Base-by-base conservation (phyloP, 2,797 vertebrate genomes). In the Microctenopoma stevenorrisi region DNA sequence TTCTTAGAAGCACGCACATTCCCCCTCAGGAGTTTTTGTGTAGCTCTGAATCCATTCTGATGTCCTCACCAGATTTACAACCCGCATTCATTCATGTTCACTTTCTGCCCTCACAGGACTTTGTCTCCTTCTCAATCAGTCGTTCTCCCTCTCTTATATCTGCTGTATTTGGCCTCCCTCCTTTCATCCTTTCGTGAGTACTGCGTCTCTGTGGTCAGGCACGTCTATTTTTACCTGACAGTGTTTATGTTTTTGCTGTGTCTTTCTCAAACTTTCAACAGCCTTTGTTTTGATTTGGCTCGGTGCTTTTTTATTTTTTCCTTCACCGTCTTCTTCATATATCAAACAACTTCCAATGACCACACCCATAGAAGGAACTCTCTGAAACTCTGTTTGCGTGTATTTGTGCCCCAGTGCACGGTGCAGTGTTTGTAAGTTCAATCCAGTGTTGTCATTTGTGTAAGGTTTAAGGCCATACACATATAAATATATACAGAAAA, bases 141-240 rank as follows among this genome's bases (percentile, higher is more conserved):
- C 42, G 40, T 62, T 52, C 26, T 38, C 53, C 15, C 28, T 4
- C 18, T 13, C 22, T 44, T 4, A 33, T 8, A 2, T 35, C 7
- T 35, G 33, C 33, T 8, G 33, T 13, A 8, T 33, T 40, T n/a
- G 12, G 7, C 8, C 12, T 62, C 37, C 43, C 30, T 26, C 49
- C 12, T 2, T 3, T 25, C 42, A 1, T 62, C 35, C 13, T n/a
- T 14, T 64, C n/a, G 33, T 65, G 50, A 15, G 10, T 8, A 4
- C 10, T 59, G 52, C 74, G 46, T 64, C 7, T 66, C 50, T 56
- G 51, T 63, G 55, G 43, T 68, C 55, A 73, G 64, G 26, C 76
- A 15, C 69, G 61, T 85, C 83, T 92, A 91, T 91, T 90, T 92
- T 87, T 89, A 89, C 67, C 57, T 35, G 30, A 49, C 61, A n/a